Evolutionary conservation across 2,113 vertebrate species (phyloP).

Genomic region (Catharus minimus): DNA sequence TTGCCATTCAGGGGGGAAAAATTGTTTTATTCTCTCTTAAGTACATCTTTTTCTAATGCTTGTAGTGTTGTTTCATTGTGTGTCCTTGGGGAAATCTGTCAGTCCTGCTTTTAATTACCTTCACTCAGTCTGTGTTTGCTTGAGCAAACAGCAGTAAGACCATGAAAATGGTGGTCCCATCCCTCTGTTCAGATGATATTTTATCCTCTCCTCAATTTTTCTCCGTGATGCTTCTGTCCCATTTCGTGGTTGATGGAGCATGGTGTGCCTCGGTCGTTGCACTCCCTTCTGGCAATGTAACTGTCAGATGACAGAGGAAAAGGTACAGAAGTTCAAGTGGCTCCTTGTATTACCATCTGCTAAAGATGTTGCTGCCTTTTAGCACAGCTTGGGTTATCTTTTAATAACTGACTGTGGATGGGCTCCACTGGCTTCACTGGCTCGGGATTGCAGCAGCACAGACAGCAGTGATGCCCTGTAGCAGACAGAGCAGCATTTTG

Average conservation of each 20-base stretch:
- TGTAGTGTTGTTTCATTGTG: neutral
- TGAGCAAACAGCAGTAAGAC: neutral
- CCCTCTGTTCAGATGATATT: neutral
- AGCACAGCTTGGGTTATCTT: neutral
- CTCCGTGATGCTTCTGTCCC: neutral
- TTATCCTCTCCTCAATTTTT: neutral
- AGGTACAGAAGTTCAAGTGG: slow-evolving; percentile 24
- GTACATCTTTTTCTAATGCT: neutral
- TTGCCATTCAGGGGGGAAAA: neutral
- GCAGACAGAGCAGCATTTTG: neutral
- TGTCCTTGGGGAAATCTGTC: neutral
- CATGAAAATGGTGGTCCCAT: neutral
- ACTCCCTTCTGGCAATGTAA: neutral
- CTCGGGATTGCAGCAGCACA: neutral
- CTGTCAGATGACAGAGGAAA: neutral
- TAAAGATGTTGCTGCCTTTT: neutral
- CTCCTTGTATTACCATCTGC: slow-evolving; percentile 34
- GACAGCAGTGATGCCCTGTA: fast-evolving
- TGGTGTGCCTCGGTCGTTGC: neutral
- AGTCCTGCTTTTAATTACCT: neutral
- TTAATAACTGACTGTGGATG: neutral
- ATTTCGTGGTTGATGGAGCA: slow-evolving; percentile 1
- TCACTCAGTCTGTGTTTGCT: neutral
- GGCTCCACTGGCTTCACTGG: neutral
- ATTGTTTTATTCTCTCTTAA: neutral